phyloP scores from a whole-genome alignment of 2,888 invertebrate genomes.

The Nemurella pictetii region DNA sequence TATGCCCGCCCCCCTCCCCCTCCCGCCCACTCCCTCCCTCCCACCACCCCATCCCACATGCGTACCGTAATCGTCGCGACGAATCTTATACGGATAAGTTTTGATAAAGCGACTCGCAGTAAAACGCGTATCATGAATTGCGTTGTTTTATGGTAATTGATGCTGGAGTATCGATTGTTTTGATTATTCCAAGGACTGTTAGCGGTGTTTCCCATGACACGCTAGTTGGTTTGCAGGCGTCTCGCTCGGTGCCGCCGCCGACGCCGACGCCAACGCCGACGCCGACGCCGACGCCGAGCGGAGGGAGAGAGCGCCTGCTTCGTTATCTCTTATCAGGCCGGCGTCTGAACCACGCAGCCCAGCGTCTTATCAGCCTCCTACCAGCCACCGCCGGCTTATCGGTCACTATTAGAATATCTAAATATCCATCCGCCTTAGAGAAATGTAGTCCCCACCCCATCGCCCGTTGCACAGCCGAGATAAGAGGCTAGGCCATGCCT shows the following conservation, averaged over 20 bases:
- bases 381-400: conserved; percentile 45
- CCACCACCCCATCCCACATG: not conserved
- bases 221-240: conserved; percentile 6
- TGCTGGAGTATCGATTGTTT: conserved; percentile 25
- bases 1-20: not conserved
- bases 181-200: conserved; percentile 27
- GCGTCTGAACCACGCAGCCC: conserved; percentile 28
- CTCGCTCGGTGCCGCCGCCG: not conserved
- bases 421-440: conserved; percentile 47
- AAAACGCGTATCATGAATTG: conserved; percentile 12
- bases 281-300: not conserved
- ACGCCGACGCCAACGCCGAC: not conserved
- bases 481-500: conserved; percentile 38
- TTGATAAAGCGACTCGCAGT: not conserved
- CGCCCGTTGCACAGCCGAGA: conserved; percentile 27
- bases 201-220: conserved; percentile 17
- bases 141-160: conserved; percentile 30
- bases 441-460: conserved; percentile 41
- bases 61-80: not conserved
- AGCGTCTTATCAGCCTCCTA: conserved; percentile 36
- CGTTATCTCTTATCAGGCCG: conserved; percentile 40
- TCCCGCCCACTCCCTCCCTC: not conserved
- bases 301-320: conserved; percentile 15
- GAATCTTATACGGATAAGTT: not conserved
- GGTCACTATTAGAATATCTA: conserved; percentile 50